phyloP scores from a whole-genome alignment of 2,113 vertebrate species.

The Diglossa brunneiventris region DNA sequence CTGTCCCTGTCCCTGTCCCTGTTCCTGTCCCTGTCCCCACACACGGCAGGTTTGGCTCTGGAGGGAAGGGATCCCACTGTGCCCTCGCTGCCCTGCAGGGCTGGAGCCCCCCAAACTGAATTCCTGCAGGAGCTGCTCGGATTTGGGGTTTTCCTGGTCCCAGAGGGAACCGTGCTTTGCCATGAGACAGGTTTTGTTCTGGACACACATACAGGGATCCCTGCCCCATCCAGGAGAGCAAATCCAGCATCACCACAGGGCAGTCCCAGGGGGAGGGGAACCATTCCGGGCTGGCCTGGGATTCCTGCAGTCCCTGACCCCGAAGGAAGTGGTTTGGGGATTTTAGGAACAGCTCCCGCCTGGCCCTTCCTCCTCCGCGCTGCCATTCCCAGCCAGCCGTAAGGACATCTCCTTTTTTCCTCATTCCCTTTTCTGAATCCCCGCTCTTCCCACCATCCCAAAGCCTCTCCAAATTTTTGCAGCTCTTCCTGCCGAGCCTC shows the following conservation, averaged over 20 bases:
- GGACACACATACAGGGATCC: neutral
- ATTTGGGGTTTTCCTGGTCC: accelerated
- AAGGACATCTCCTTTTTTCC: neutral
- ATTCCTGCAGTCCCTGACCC: neutral
- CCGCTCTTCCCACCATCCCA: neutral
- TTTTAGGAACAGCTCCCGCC: neutral
- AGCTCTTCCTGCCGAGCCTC: accelerated
- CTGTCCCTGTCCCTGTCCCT: no score
- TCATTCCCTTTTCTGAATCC: neutral
- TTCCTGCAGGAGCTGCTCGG: neutral
- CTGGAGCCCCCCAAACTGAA: neutral
- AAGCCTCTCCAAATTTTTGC: neutral
- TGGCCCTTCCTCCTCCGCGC: neutral
- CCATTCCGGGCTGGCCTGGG: neutral
- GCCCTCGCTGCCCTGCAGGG: no score
- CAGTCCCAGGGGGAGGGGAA: neutral
- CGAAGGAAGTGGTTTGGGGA: neutral
- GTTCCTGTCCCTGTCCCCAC: no score
- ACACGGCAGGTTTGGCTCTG: no score
- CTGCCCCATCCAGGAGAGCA: accelerated
- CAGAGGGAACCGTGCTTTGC: neutral
- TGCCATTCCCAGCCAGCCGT: accelerated
- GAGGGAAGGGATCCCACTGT: no score
- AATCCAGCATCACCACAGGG: neutral
- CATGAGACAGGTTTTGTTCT: accelerated